Base-by-base conservation (phyloP, 2,888 invertebrate species). In the Apamea sordens region DNA sequence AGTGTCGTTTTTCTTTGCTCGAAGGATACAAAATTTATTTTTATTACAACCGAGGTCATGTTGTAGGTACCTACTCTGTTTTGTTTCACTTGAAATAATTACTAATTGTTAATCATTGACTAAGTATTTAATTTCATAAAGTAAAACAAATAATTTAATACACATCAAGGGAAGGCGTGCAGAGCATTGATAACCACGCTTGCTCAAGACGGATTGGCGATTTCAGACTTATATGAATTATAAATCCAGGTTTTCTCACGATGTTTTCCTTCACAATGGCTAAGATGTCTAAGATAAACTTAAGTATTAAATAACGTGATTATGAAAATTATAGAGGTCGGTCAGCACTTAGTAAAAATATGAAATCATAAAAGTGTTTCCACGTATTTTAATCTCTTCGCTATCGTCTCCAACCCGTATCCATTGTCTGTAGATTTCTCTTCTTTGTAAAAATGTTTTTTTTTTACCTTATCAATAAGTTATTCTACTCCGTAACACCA, bases 401-500 rank as follows among this genome's bases (percentile, higher is more conserved):
- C 0, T 50, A 11, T 76, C 8, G 11, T 18, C 24, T 41, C 3
- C 8, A 44, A 36, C 15, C 21, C 2, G 2, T 28, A 28, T 59
- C 10, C 0, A 36, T 36, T 36, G 7, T 36, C 36, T 21, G 1
- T 21, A 28, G 4, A 28, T 76, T 41, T 13, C 18, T 28, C 2
- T 44, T 36, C 21, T 1, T 21, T 8, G 32, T 50, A 41, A 44
- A 41, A 50, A 32, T 24, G 0, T 53, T 56, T 7, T 15, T 21
- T 72, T 53, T 36, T 64, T 8, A 13, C 18, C 13, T 47, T 24
- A 18, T 3, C 8, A 65, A 24, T 81, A 73, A 56, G 5, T 50
- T 82, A 41, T 36, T 15, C 47, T 5, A 41, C 32, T 50, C 41
- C 6, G 15, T 41, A 47, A 56, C 47, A 63, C 44, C 63, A 91